Base-by-base conservation (phyloP, 2,888 invertebrate genomes). In the Iselma pallidipennis region DNA sequence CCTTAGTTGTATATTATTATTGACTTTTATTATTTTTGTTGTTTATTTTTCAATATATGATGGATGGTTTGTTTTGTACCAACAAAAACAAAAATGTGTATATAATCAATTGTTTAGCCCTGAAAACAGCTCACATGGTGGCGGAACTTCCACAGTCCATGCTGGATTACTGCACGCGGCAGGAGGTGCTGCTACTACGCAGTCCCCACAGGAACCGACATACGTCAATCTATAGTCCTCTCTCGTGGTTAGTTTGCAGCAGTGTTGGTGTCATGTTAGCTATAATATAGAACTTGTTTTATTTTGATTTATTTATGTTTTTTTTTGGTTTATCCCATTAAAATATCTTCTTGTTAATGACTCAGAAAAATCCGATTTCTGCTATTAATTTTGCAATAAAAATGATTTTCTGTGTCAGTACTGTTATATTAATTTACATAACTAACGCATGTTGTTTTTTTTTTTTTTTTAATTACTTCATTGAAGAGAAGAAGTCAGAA, bases 151-250 rank as follows among this genome's bases (percentile, higher is more conserved):
- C 55, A 72, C 80, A 59, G 79, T 80, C 75, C 81, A 81, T 73
- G 78, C 80, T 66, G 75, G 78, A 67, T 78, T 81, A 65, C 78
- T 82, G 74, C 81, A 82, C 73, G 71, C 80, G 71, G 83, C 85
- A 82, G 85, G 86, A 83, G 83, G 86, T 84, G 80, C 82, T 66
- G 80, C 82, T 68, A 85, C 87, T 74, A 84, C 87, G 72, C 86
- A 87, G 80, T 87, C 88, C 74, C 90, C 91, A 67, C 94, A 93
- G 85, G 93, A 94, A 85, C 94, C 94, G 74, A 94, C 95, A 77
- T 95, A 95, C 87, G 95, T 94, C 84, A 94, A 94, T 89, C 93
- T 94, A 87, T 92, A 92, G 91, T 88, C 87, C 83, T 75, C 83
- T 75, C 74, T 77, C 73, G 81, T 72, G 80, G 81, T 81, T 81